Percentiles rank a stretch among this genome's conserved stretches.
phyloP scores from a whole-genome alignment of 2,888 invertebrate genomes.

The Pachydiplax longipennis region DNA sequence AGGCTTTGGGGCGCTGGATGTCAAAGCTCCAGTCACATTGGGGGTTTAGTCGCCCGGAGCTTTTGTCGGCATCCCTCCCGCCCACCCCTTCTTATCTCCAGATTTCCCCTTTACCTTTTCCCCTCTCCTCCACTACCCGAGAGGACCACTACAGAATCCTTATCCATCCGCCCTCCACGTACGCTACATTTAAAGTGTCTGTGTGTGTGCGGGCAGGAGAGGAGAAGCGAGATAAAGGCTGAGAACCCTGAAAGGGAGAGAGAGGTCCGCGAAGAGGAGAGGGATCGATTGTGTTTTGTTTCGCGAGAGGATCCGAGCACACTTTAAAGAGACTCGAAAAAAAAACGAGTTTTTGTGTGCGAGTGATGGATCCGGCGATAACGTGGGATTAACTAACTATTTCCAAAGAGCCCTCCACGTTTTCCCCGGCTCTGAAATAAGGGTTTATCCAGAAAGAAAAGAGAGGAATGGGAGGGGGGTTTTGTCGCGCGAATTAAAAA shows the following conservation, averaged over 20 bases:
- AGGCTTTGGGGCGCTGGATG: too few relatives aligned
- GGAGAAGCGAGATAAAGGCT: not conserved
- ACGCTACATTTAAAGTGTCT: not conserved
- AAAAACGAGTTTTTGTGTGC: not conserved
- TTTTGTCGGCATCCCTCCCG: too few relatives aligned
- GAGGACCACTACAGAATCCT: not conserved
- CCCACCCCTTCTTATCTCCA: too few relatives aligned
- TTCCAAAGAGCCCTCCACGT: not conserved
- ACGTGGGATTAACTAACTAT: constrained; percentile 1
- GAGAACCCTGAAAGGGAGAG: not conserved
- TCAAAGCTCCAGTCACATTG: too few relatives aligned
- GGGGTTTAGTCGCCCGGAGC: too few relatives aligned
- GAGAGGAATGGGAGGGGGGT: not conserved
- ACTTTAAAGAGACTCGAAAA: not conserved
- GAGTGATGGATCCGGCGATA: not conserved
- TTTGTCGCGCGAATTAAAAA: not conserved
- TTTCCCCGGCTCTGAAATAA: not conserved
- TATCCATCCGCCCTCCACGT: not conserved
- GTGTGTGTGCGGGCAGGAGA: not conserved
- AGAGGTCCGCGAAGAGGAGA: not conserved
- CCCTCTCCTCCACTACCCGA: not conserved
- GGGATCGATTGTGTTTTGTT: not conserved
- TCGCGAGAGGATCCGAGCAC: not conserved
- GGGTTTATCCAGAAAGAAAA: not conserved
- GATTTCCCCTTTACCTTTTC: not conserved